Percentiles rank a stretch among this genome's conserved stretches.
Conservation (phyloP, 2,888 invertebrate species). For the Didymodactylos carnosus region DNA sequence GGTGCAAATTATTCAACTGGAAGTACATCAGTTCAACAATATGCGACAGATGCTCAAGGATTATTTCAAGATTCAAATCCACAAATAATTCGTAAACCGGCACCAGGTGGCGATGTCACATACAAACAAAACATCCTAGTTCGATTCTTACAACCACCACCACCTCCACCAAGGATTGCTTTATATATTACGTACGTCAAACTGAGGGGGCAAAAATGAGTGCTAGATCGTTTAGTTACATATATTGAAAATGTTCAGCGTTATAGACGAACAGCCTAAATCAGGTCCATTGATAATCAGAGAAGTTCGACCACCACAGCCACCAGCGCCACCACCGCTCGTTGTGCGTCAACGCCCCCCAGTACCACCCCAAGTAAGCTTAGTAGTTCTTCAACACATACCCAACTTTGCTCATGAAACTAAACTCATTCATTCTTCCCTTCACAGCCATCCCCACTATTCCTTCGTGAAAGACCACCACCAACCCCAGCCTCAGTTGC, state of each 20-base stretch:
- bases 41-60: background rate
- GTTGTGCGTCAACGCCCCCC: background rate
- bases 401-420: too few relatives aligned
- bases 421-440: too few relatives aligned
- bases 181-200: too few relatives aligned
- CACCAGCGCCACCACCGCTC: background rate
- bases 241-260: too few relatives aligned
- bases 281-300: background rate
- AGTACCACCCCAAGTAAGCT: background rate
- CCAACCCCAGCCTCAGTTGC: background rate
- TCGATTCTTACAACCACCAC: background rate
- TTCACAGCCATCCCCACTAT: background rate
- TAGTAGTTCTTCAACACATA: too few relatives aligned
- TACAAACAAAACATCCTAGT: background rate
- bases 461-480: background rate
- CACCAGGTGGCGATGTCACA: background rate
- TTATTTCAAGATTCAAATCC: background rate
- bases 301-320: background rate
- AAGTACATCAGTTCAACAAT: background rate
- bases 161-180: background rate
- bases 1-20: background rate
- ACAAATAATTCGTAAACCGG: background rate
- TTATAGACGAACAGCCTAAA: too few relatives aligned
- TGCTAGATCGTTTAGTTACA: too few relatives aligned
- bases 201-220: too few relatives aligned